Percentiles rank a stretch among this genome's conserved stretches.
Conservation (phyloP, 1,140 invertebrate genomes). For the Pogonomyrmex californicus region DNA sequence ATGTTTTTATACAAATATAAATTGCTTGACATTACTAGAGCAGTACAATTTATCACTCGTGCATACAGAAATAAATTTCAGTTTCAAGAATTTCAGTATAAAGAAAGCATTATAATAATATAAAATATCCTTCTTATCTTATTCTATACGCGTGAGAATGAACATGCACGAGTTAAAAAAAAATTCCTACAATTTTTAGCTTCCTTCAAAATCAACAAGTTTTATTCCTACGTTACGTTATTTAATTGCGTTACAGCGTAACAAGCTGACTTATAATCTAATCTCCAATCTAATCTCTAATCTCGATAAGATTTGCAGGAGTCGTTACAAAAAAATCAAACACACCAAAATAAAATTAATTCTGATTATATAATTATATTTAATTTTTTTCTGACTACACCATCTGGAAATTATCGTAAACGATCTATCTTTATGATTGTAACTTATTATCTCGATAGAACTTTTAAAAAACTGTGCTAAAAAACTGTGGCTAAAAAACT, state of each 20-base stretch:
- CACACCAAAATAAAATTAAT: not conserved
- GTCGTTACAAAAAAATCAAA: not conserved
- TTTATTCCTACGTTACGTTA: not conserved
- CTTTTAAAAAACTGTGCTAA: not conserved
- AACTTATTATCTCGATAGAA: not conserved
- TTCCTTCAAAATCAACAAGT: not conserved
- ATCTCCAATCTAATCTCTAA: not conserved
- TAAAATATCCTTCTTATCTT: not conserved
- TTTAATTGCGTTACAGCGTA: not conserved
- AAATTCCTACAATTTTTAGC: not conserved
- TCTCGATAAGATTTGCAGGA: not conserved
- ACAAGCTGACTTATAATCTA: slow-evolving; percentile 19
- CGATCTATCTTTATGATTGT: not conserved
- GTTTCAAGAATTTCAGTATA: not conserved
- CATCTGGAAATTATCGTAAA: not conserved
- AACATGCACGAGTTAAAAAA: not conserved
- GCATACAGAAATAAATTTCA: not conserved
- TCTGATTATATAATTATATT: not conserved
- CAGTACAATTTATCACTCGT: not conserved
- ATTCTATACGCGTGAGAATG: too few species aligned
- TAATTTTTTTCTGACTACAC: not conserved
- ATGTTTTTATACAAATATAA: not conserved
- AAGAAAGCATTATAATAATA: not conserved
- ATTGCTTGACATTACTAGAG: not conserved
- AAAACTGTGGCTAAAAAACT: not conserved